Base-by-base conservation (phyloP, 2,113 vertebrate species). In the Ailurus styani region DNA sequence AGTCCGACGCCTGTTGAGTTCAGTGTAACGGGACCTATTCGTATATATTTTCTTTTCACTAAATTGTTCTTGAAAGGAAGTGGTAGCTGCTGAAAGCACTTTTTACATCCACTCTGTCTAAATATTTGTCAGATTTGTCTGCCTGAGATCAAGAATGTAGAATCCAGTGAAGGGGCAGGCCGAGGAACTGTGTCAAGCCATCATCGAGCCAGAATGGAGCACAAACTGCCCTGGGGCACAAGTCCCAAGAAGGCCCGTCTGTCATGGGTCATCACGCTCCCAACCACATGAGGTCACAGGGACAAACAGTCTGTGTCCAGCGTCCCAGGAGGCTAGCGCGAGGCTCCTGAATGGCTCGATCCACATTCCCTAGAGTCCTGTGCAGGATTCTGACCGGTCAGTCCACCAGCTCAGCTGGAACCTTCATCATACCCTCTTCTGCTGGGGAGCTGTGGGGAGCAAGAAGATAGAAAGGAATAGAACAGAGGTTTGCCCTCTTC, bases 81-180 rank as follows among this genome's bases (percentile, higher is more conserved):
- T 97, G 95, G 93, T 98, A 98, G 93, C 97, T 96, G 83, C 95
- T 98, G 96, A 97, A 97, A 98, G 90, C 87, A 96, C 96, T 98
- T 98, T 98, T 98, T 97, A 94, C 97, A 96, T 95, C 95, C 78
- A 91, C 96, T 96, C 97, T 98, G 95, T 98, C 98, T 98, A 98
- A 99, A 98, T 98, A 98, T 99, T 99, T 99, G 98, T 96, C 87
- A 37, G 93, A 94, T 98, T 79, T 98, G 97, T 96, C 93, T 97
- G 98, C 95, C 91, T 97, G 89, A 73, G 96, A 97, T 93, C 95
- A 97, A 97, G 78, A 93, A 96, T 29, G 37, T 66, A 91, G 96
- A 97, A 94, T 93, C 86, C 97, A 92, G 91, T 79, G 95, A 96
- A 94, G 87, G 57, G 77, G 13, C 1, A 50, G 88, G 87, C 90